These are phyloP conservation scores for Podarcis raffonei DNA, from an alignment of 2,113 vertebrate species.

Conservation along the genomic window DNA sequence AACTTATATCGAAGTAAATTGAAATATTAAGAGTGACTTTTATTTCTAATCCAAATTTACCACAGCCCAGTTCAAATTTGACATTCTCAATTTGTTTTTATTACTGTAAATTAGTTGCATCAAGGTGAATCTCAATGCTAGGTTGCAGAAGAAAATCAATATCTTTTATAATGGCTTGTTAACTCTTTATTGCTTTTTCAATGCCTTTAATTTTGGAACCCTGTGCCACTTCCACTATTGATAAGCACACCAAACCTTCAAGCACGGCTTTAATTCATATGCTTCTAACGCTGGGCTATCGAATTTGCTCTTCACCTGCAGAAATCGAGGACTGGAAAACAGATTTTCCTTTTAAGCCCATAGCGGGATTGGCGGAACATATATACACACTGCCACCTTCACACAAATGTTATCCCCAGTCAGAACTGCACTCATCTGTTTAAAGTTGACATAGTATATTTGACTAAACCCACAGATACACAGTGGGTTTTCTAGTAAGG, in stretches of 20 bases:
- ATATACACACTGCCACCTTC: neutral
- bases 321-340: neutral
- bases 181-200: neutral
- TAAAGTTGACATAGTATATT: neutral
- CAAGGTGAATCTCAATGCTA: neutral
- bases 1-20: no score
- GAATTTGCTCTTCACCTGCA: neutral
- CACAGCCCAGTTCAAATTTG: neutral
- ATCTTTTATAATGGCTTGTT: neutral
- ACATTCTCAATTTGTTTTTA: conserved; percentile 8
- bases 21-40: conserved; percentile 3
- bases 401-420: neutral
- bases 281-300: accelerated
- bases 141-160: neutral
- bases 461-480: neutral
- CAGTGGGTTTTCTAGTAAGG: neutral
- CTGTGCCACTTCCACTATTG: neutral
- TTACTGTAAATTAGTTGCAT: neutral
- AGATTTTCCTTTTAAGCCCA: neutral
- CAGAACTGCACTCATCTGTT: neutral
- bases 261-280: accelerated
- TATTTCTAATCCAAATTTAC: conserved; percentile 1
- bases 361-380: neutral
- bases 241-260: neutral
- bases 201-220: neutral